Evolutionary conservation across 2,113 vertebrate genomes (phyloP).

Genomic region (Columba janthina): DNA sequence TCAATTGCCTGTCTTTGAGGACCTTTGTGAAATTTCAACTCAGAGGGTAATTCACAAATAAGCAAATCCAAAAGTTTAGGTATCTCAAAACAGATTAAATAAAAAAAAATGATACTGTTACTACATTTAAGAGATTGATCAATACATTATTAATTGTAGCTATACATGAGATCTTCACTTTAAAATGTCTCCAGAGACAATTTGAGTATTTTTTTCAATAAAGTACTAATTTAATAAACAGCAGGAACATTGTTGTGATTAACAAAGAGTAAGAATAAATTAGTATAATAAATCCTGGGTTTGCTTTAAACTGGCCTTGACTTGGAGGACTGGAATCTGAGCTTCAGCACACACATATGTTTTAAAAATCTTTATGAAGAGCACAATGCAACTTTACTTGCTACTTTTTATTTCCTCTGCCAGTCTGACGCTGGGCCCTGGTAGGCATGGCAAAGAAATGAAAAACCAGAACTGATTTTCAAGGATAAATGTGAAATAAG

Average conservation of each 20-base stretch:
- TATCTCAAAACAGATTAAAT: background rate
- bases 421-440: background rate
- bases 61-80: background rate
- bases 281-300: background rate
- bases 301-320: background rate
- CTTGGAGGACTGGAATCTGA: background rate
- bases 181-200: background rate
- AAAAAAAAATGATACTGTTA: background rate
- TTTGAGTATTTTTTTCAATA: background rate
- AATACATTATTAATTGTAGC: background rate
- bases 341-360: background rate
- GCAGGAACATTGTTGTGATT: background rate
- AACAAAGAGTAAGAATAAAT: background rate
- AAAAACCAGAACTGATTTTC: background rate
- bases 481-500: background rate
- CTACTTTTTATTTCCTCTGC: background rate
- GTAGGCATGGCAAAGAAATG: background rate
- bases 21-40: background rate
- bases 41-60: background rate
- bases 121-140: background rate
- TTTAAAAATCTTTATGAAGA: background rate
- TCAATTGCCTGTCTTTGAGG: background rate
- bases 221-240: background rate
- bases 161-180: background rate
- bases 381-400: background rate